phyloP scores from a whole-genome alignment of 2,113 vertebrate species.

The Hippocampus guttulatus region DNA sequence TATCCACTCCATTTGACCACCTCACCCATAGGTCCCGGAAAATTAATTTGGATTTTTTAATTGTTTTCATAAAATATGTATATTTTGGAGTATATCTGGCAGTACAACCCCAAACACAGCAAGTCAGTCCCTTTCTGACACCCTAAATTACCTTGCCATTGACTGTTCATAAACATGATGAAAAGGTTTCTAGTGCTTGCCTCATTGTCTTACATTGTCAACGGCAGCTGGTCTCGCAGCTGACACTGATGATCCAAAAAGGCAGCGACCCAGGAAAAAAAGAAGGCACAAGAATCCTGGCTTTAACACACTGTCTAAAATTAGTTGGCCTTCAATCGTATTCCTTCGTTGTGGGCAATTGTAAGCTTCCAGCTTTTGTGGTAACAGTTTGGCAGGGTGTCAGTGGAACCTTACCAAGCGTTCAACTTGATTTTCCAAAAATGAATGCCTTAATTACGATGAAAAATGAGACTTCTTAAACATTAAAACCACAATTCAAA shows the following conservation, averaged over 20 bases:
- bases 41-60: neutral
- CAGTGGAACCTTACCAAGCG: neutral
- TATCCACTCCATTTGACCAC: neutral
- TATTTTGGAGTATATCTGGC: neutral
- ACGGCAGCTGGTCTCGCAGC: neutral
- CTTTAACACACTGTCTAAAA: neutral
- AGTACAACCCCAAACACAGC: neutral
- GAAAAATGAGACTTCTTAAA: neutral
- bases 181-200: neutral
- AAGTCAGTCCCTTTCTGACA: neutral
- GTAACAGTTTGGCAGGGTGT: neutral
- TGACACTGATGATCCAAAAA: neutral
- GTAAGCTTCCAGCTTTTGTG: neutral
- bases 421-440: slow-evolving; percentile 2
- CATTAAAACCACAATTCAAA: neutral
- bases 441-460: neutral
- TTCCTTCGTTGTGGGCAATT: neutral
- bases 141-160: neutral
- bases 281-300: neutral
- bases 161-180: neutral
- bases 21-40: neutral
- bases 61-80: neutral
- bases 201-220: neutral
- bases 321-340: neutral
- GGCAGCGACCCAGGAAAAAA: neutral